Percentiles rank a stretch among this genome's conserved stretches.
phyloP scores from a whole-genome alignment of 2,797 vertebrate genomes.

The Acestrorhynchus altus region DNA sequence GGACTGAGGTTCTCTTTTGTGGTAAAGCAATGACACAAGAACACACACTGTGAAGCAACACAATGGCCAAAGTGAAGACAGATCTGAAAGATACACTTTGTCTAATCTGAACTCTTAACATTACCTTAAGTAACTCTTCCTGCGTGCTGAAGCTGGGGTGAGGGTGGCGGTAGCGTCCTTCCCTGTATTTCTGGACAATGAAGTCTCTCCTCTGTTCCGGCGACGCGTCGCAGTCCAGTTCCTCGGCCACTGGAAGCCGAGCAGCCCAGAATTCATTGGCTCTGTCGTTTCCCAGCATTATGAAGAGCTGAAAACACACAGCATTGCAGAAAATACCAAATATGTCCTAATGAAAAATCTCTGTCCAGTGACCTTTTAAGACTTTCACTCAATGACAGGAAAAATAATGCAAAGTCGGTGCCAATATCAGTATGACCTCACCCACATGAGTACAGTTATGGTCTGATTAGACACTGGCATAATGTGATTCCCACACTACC shows the following conservation, averaged over 20 bases:
- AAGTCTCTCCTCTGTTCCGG: slow-evolving; percentile 87
- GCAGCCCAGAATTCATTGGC: slow-evolving; percentile 94
- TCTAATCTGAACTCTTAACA: neutral
- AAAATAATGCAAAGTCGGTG: too few species aligned
- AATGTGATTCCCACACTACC: too few species aligned
- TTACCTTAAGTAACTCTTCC: slow-evolving; percentile 91
- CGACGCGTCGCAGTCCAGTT: slow-evolving; percentile 79
- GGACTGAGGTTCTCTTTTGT: slow-evolving; percentile 30
- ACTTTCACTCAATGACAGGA: too few species aligned
- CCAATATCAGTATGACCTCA: too few species aligned
- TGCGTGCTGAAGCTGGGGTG: slow-evolving; percentile 84
- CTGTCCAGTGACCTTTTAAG: too few species aligned
- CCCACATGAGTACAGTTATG: too few species aligned
- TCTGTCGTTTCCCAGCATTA: slow-evolving; percentile 92
- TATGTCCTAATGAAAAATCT: too few species aligned
- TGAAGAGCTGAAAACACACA: slow-evolving; percentile 85
- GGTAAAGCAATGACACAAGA: slow-evolving; percentile 3
- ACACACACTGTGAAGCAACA: neutral
- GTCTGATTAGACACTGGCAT: too few species aligned
- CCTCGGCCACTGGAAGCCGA: slow-evolving; percentile 70
- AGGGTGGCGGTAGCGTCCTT: slow-evolving; percentile 84
- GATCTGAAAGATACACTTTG: neutral
- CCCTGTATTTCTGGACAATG: slow-evolving; percentile 86
- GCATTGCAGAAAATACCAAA: too few species aligned
- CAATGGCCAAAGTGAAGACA: neutral